phyloP scores from a whole-genome alignment of 2,797 vertebrate genomes.

The Glossophaga mutica region DNA sequence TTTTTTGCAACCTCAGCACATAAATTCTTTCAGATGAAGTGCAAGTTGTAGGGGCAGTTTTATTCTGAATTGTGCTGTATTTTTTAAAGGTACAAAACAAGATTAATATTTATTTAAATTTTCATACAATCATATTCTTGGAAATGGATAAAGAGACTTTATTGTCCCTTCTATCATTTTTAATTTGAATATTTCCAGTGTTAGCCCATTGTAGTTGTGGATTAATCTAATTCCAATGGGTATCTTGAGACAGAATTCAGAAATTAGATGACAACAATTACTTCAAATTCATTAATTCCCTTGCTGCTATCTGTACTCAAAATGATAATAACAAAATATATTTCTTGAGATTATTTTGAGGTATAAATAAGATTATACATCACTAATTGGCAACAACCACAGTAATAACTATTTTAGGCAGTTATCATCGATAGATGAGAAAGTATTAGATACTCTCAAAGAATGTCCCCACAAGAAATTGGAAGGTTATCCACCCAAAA shows the following conservation, averaged over 20 bases:
- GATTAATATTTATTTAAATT: not conserved
- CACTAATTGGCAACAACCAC: not conserved
- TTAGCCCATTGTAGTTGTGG: not conserved
- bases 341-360: slow-evolving; percentile 1
- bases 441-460: not conserved
- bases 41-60: not conserved
- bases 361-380: not conserved
- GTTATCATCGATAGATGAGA: not conserved
- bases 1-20: slow-evolving; percentile 42
- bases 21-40: slow-evolving; percentile 34
- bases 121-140: not conserved
- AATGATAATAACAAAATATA: slow-evolving; percentile 2
- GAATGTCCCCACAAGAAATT: not conserved
- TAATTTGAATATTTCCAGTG: not conserved
- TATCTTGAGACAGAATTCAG: not conserved
- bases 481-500: not conserved
- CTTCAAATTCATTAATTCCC: not conserved
- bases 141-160: not conserved
- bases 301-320: slow-evolving; percentile 7
- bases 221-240: not conserved
- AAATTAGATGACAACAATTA: not conserved
- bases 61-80: slow-evolving; percentile 1
- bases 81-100: slow-evolving; percentile 37
- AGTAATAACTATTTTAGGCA: not conserved
- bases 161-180: not conserved